phyloP scores from a whole-genome alignment of 2,888 invertebrate genomes.

The Gymnocheta viridis region DNA sequence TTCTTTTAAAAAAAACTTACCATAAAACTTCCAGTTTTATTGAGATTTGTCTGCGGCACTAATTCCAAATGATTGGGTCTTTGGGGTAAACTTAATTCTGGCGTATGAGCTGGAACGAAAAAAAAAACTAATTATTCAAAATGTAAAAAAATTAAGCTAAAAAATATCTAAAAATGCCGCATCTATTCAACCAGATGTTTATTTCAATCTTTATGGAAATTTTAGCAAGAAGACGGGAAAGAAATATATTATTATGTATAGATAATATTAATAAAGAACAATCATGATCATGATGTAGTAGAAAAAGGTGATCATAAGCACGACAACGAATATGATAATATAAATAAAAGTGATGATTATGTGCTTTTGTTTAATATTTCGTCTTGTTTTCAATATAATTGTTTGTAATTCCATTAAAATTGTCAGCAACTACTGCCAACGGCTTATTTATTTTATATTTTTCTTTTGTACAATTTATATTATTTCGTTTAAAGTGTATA shows the following conservation, averaged over 20 bases:
- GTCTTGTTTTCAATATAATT: not conserved
- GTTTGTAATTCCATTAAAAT: slow-evolving; percentile 25
- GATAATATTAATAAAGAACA: not conserved
- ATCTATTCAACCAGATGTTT: slow-evolving; percentile 32
- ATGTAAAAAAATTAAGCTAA: not conserved
- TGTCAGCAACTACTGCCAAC: slow-evolving; percentile 42
- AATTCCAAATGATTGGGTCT: slow-evolving; percentile 82
- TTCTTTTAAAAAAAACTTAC: slow-evolving; percentile 72
- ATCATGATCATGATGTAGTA: slow-evolving; percentile 13
- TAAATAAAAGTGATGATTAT: slow-evolving; percentile 9
- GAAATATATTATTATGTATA: slow-evolving; percentile 15
- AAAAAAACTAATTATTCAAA: not conserved
- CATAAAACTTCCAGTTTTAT: slow-evolving; percentile 77
- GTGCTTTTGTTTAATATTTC: slow-evolving; percentile 9
- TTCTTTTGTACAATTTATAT: slow-evolving; percentile 5
- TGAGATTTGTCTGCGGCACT: slow-evolving; percentile 79
- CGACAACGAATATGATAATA: not conserved
- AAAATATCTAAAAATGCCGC: not conserved
- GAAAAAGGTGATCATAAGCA: not conserved
- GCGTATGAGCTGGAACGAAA: slow-evolving; percentile 63
- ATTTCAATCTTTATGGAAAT: slow-evolving; percentile 16
- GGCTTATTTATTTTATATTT: slow-evolving; percentile 34
- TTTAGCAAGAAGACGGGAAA: not conserved
- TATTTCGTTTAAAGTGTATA: not conserved
- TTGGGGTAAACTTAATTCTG: slow-evolving; percentile 78